phyloP scores from a whole-genome alignment of 2,888 invertebrate species.

The Pediacus dermestoides region DNA sequence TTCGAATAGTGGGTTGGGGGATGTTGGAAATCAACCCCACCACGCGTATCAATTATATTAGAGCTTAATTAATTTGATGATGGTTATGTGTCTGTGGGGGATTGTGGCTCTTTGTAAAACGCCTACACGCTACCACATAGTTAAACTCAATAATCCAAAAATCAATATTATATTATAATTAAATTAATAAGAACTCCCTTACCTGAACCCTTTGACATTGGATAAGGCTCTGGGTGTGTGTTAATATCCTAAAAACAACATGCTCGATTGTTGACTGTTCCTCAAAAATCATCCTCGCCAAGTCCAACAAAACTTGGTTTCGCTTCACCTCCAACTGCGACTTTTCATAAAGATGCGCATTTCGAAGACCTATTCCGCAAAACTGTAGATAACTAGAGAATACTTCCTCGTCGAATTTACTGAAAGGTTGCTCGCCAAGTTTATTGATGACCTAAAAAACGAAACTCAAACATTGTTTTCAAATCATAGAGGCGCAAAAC shows the following conservation, averaged over 20 bases:
- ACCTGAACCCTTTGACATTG: conserved; percentile 95
- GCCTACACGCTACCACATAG: too few relatives aligned
- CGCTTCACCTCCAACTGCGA: conserved; percentile 93
- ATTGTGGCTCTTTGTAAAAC: too few relatives aligned
- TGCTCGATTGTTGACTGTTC: conserved; percentile 96
- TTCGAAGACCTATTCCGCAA: conserved; percentile 91
- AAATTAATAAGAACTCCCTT: too few relatives aligned
- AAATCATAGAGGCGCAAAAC: conserved; percentile 16
- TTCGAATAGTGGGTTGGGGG: too few relatives aligned
- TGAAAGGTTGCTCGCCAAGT: conserved; percentile 79
- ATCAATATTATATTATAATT: background rate
- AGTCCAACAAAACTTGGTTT: conserved; percentile 88
- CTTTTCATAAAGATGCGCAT: conserved; percentile 94
- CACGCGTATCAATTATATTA: too few relatives aligned
- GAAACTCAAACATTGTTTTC: background rate
- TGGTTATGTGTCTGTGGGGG: too few relatives aligned
- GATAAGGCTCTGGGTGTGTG: conserved; percentile 90
- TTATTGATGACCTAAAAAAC: conserved; percentile 78
- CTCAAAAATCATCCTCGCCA: conserved; percentile 95
- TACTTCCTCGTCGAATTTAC: conserved; percentile 81
- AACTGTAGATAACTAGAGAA: conserved; percentile 92
- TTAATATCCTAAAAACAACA: conserved; percentile 88
- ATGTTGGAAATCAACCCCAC: too few relatives aligned
- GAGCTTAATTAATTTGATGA: too few relatives aligned
- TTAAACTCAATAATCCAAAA: too few relatives aligned